Conservation (phyloP, 2,113 vertebrate genomes). For the Sphaerodactylus townsendi region DNA sequence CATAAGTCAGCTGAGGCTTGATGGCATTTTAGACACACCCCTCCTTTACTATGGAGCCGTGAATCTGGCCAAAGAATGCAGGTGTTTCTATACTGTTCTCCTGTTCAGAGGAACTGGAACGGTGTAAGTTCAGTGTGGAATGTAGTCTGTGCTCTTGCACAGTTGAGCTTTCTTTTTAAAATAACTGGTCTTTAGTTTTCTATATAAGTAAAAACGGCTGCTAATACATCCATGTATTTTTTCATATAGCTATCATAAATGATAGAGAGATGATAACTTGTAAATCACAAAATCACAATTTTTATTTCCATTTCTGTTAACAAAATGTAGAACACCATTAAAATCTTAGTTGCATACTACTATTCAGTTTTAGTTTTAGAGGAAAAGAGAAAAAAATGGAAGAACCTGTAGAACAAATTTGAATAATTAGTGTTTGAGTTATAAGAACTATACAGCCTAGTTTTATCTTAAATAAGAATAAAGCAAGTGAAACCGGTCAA, state of each 20-base stretch:
- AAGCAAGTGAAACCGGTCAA: neutral
- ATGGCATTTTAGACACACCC: neutral
- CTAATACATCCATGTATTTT: too few species aligned
- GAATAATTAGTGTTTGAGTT: constrained; percentile 14
- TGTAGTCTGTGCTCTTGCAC: neutral
- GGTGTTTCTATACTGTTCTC: neutral
- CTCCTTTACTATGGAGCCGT: neutral
- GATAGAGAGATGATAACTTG: too few species aligned
- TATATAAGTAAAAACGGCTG: too few species aligned
- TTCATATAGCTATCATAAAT: too few species aligned
- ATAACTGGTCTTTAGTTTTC: neutral
- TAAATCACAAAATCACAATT: neutral
- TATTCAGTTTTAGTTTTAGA: neutral
- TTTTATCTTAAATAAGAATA: constrained; percentile 11
- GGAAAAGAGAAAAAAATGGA: neutral
- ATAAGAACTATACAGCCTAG: neutral
- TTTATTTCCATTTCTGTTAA: neutral
- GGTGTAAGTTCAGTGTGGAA: neutral
- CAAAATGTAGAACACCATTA: neutral
- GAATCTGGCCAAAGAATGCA: neutral
- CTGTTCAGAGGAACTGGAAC: neutral
- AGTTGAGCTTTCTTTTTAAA: neutral
- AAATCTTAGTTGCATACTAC: neutral
- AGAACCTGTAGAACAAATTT: constrained; percentile 47
- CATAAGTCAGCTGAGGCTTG: too few species aligned